Evolutionary conservation across 2,113 vertebrate genomes (phyloP).

Genomic region (Stegastes partitus): DNA sequence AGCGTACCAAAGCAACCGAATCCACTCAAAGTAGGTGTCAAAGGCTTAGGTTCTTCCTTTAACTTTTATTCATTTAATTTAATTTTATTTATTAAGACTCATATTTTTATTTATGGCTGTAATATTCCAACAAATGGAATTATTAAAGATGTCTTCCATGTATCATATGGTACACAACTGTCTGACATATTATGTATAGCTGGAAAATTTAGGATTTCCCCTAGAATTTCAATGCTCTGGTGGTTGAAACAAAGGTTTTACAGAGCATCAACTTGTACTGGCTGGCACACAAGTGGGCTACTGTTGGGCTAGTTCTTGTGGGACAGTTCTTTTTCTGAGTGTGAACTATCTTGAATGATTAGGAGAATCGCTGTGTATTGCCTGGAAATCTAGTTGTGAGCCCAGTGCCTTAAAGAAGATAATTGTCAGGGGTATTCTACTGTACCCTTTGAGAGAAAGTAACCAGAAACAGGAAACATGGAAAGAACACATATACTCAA

Average conservation of each 20-base stretch:
- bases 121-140: background rate
- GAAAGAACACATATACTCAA: background rate
- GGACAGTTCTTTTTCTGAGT: background rate
- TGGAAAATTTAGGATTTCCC: background rate
- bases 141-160: background rate
- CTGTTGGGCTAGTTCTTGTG: background rate
- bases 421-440: too few relatives aligned
- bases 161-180: too few relatives aligned
- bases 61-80: too few relatives aligned
- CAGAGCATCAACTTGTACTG: too few relatives aligned
- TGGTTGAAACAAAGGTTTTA: background rate
- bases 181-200: too few relatives aligned
- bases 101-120: background rate
- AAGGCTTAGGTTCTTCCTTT: too few relatives aligned
- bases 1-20: too few relatives aligned
- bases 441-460: background rate
- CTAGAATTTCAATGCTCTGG: background rate
- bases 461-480: background rate
- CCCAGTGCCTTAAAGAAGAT: background rate
- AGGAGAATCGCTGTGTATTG: background rate
- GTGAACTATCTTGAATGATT: background rate
- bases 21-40: too few relatives aligned
- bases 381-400: background rate
- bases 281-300: background rate
- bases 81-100: too few relatives aligned